Base-by-base conservation (phyloP, 2,888 invertebrate genomes). In the Ochlodes sylvanus region DNA sequence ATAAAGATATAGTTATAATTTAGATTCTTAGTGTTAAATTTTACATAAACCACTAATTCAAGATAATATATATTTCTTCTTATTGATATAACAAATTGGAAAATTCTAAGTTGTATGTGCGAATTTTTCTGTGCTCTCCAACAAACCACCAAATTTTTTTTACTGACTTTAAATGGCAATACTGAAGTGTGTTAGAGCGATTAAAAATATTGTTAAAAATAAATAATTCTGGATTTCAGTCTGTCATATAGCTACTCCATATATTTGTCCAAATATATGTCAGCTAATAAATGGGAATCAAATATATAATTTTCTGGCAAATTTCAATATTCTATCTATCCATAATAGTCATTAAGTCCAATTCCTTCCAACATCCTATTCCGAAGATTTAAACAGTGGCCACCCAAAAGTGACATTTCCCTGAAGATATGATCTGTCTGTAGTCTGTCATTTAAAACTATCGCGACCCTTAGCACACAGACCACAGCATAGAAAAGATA, bases 21-120 rank as follows among this genome's bases (percentile, higher is more conserved):
- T 38, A 38, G 38, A 38, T 38, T 38, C 38, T 12, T 38, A 38
- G 38, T 10, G 38, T 50, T 15, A 9, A 47, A 47, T 14, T 47
- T 47, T 47, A 47, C 17, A 15, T 12, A 47, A 10, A 7, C 5
- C 17, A 17, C 0, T 47, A 17, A 2, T 17, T 7, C 17, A 2
- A 19, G 2, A 50, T 50, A 10, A 19, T 10, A 50, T 50, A 10
- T 15, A 50, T 50, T 19, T 2, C 12, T 12, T 10, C 50, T 50
- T 50, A 19, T 47, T 47, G 1, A 47, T 47, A 50, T 50, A 50
- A 19, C 12, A 0, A 47, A 9, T 6, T 5, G 10, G 19, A 50
- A 10, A 19, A 50, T 50, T 50, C 50, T 19, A 50, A 50, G 17
- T 50, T 12, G 50, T 50, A 50, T 50, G 50, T 50, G 50, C 50